These are phyloP conservation scores for Papilio protenor DNA, from an alignment of 2,888 invertebrate genomes.

Conservation along the genomic window DNA sequence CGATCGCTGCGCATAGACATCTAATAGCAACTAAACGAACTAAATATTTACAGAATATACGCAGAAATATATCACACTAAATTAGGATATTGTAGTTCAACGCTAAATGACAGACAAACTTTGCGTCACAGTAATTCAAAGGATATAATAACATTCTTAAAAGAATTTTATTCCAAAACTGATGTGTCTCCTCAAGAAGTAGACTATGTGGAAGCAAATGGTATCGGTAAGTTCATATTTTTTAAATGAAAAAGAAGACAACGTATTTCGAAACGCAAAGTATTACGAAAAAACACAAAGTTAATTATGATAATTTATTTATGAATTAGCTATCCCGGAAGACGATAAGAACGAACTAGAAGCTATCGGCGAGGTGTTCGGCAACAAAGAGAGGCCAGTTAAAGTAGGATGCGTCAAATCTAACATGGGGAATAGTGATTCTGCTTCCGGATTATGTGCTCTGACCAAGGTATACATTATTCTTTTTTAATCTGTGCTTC, in stretches of 20 bases:
- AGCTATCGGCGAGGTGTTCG: slow-evolving; percentile 84
- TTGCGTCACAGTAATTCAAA: background rate
- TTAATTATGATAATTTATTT: too few species aligned
- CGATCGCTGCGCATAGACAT: too few species aligned
- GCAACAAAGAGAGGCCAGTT: slow-evolving; percentile 74
- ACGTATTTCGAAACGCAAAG: too few species aligned
- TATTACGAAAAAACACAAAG: too few species aligned
- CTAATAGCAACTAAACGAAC: slow-evolving; percentile 5
- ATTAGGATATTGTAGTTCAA: slow-evolving; percentile 42
- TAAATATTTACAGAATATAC: slow-evolving; percentile 57
- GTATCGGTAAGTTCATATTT: slow-evolving; percentile 80
- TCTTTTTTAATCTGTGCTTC: background rate
- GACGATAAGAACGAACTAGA: slow-evolving; percentile 79
- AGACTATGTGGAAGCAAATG: slow-evolving; percentile 92
- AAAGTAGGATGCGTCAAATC: slow-evolving; percentile 77
- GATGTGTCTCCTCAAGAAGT: slow-evolving; percentile 87
- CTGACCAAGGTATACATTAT: slow-evolving; percentile 75
- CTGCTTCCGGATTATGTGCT: slow-evolving; percentile 74
- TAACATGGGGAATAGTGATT: slow-evolving; percentile 69
- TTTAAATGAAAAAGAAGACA: background rate
- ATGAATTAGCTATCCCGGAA: slow-evolving; percentile 10
- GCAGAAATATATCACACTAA: slow-evolving; percentile 63
- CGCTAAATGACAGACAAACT: background rate
- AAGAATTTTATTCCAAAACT: slow-evolving; percentile 85
- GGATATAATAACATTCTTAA: slow-evolving; percentile 64